Percentiles rank a stretch among this genome's conserved stretches.
Conservation (phyloP, 2,113 vertebrate species). For the Axis porcinus region DNA sequence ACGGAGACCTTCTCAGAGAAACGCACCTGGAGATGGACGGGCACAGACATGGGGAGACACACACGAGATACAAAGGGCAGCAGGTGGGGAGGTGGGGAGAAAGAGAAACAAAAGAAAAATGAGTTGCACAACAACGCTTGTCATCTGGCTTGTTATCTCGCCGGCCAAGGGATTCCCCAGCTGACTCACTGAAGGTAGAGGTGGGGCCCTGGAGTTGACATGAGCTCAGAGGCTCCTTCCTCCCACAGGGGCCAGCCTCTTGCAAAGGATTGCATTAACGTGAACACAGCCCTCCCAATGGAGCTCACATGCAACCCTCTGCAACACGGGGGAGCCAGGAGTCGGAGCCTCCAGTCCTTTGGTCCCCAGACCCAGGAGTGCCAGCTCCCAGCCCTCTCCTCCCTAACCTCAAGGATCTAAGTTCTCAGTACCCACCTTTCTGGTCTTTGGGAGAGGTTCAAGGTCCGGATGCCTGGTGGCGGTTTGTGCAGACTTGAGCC, state of each 20-base stretch:
- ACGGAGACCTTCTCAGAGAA: constrained; percentile 87
- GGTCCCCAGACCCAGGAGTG: neutral
- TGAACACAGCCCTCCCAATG: neutral
- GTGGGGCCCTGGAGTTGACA: neutral
- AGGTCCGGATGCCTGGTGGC: neutral
- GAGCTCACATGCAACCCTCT: neutral
- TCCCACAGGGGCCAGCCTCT: neutral
- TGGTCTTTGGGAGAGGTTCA: neutral
- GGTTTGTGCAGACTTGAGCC: neutral
- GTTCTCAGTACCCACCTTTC: constrained; percentile 50
- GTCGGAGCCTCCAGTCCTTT: neutral
- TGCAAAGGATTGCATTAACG: constrained; percentile 37
- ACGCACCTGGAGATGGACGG: constrained; percentile 78
- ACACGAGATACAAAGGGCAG: neutral
- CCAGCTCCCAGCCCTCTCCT: neutral
- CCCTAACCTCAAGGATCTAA: neutral
- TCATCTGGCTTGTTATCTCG: neutral
- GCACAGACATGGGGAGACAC: neutral
- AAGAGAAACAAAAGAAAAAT: neutral
- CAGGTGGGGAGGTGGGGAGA: no score
- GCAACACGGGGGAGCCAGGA: neutral
- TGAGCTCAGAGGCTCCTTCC: neutral
- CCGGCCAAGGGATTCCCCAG: neutral
- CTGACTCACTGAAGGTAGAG: neutral
- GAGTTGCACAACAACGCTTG: neutral